Conservation (phyloP, 2,888 invertebrate genomes). For the Pimpla rufipes region DNA sequence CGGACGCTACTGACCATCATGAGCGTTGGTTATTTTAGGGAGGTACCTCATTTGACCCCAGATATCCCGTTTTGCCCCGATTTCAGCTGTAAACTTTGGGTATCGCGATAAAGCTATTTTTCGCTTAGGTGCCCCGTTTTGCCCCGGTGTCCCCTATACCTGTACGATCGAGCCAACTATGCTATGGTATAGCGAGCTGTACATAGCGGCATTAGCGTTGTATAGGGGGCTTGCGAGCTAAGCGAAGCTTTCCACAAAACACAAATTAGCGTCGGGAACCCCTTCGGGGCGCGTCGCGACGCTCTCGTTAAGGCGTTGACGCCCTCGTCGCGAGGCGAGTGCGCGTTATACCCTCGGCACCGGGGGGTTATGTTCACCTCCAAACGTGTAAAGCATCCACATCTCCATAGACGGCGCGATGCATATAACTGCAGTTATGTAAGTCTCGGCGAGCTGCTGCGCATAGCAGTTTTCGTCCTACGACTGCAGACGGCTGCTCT, state of each 20-base stretch:
- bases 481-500: neutral
- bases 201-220: constrained; percentile 37
- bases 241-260: constrained; percentile 76
- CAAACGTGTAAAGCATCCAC: neutral
- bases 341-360: constrained; percentile 38
- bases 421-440: constrained; percentile 23
- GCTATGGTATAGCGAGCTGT: neutral
- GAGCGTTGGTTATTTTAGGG: too few species aligned
- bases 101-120: too few species aligned
- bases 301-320: constrained; percentile 78
- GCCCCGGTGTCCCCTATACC: too few species aligned
- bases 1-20: too few species aligned
- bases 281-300: constrained; percentile 45
- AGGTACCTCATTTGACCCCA: too few species aligned
- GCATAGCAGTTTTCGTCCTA: neutral
- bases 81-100: too few species aligned
- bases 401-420: neutral
- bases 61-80: too few species aligned
- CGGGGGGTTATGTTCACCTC: neutral
- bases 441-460: neutral
- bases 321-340: constrained; percentile 68
- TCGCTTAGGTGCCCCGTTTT: too few species aligned
- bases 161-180: neutral
- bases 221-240: constrained; percentile 31
- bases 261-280: constrained; percentile 76